Evolutionary conservation across 2,797 vertebrate genomes (phyloP), one percentile per base, ranked within the genome.

Genomic region (Benthosema pterotum): DNA sequence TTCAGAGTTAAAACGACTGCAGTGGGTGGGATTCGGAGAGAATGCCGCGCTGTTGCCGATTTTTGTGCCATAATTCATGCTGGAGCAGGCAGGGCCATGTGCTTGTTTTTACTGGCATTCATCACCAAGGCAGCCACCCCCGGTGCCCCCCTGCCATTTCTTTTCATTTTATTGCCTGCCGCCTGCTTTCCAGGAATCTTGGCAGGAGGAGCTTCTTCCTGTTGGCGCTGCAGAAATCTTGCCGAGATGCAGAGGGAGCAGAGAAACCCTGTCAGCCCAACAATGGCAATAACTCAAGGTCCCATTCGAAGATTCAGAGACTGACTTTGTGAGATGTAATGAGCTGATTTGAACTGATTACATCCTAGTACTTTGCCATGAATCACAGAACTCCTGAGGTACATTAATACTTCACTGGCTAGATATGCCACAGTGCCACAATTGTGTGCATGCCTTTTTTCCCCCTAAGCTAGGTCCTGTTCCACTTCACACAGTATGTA

Each of bases 121-220:
- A 15, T 58, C 52, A 48, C n/a, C 18, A 28, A 32, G 38, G 32
- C 16, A 13, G 0, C 14, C 42, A n/a, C 49, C 43, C 8, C 15
- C 9, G 22, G 22, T 5, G 22, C 22, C 22, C 22, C 28, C 25
- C 49, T 25, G 5, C 22, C 22, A 25, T 38, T 9, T 5, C 1
- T 12, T 13, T 32, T n/a, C 28, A 22, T 28, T 67, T 69, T 55
- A 60, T 61, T 72, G 65, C 80, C 88, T 63, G 65, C 83, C 84
- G 85, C 76, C 71, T 87, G 82, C 87, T 94, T 95, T 95, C 94
- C 89, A 93, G 90, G 93, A 94, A 93, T 83, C 78, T 81, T 86
- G 77, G 87, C 79, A 85, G 87, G 84, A 70, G 86, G 83, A 87
- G 87, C 82, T 15, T 57, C 72, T 85, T 78, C 85, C 63, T 90